A percentile compares a stretch with the other conserved stretches of the same genome.
These are phyloP conservation scores for Leuciscus waleckii DNA, from an alignment of 2,797 vertebrate species.

Conservation along the genomic window DNA sequence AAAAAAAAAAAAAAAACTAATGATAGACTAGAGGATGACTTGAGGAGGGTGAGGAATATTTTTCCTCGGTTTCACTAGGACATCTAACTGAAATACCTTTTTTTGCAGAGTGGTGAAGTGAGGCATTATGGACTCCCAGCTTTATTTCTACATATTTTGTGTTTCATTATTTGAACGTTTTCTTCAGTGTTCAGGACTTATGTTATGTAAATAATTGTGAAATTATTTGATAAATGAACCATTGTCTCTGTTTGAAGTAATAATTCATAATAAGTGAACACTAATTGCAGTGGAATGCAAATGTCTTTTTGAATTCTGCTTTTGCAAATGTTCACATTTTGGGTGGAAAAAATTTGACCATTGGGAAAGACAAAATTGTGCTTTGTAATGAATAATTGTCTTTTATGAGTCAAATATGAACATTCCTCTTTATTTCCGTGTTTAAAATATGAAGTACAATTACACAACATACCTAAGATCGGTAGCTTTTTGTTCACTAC, in stretches of 20 bases:
- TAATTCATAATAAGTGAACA: background rate
- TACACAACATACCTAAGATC: background rate
- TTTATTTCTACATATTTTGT: background rate
- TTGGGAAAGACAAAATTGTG: background rate
- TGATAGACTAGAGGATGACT: slow-evolving; percentile 34
- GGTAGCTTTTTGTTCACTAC: background rate
- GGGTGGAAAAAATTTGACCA: background rate
- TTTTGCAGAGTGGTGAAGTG: background rate
- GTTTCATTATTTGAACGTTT: background rate
- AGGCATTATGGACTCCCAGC: background rate
- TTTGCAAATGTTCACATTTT: background rate
- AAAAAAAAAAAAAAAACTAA: slow-evolving; percentile 14
- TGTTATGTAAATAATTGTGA: background rate
- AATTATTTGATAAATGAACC: background rate
- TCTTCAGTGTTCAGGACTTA: background rate
- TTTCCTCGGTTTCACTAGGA: background rate
- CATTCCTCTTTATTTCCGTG: background rate
- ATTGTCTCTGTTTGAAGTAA: background rate
- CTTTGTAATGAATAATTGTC: background rate
- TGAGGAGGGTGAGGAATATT: slow-evolving; percentile 31
- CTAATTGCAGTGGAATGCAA: background rate
- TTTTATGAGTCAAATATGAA: background rate
- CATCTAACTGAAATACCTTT: background rate
- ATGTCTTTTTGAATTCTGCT: background rate
- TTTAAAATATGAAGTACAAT: background rate